Conservation (phyloP, 2,888 invertebrate species). For the Agonopterix heracliana region DNA sequence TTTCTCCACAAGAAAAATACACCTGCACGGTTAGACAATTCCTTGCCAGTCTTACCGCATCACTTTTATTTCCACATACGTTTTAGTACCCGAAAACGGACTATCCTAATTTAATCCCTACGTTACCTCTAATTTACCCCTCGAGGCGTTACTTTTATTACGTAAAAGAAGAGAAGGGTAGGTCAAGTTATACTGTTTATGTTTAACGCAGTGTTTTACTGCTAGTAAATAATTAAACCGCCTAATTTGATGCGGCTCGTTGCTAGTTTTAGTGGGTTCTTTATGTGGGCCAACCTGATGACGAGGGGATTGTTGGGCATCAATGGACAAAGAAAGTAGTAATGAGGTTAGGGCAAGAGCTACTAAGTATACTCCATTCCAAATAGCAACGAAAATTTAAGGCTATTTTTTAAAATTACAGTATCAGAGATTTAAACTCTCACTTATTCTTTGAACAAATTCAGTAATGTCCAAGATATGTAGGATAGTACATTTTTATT, state of each 20-base stretch:
- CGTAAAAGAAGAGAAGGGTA: slow-evolving; percentile 30
- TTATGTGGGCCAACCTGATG: slow-evolving; percentile 53
- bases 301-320: slow-evolving; percentile 33
- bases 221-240: slow-evolving; percentile 70
- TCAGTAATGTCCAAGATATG: too few relatives aligned
- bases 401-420: too few relatives aligned
- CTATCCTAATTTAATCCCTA: slow-evolving; percentile 52
- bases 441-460: too few relatives aligned
- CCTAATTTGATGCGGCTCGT: slow-evolving; percentile 70
- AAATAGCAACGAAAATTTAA: too few relatives aligned
- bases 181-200: slow-evolving; percentile 45
- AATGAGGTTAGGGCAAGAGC: neutral
- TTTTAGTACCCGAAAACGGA: slow-evolving; percentile 53
- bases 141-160: slow-evolving; percentile 15
- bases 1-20: slow-evolving; percentile 40
- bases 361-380: too few relatives aligned
- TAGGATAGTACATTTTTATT: too few relatives aligned
- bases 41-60: slow-evolving; percentile 26
- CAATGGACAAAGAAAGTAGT: slow-evolving; percentile 5
- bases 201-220: slow-evolving; percentile 62
- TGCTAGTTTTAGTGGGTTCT: slow-evolving; percentile 45
- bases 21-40: slow-evolving; percentile 53
- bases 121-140: slow-evolving; percentile 31
- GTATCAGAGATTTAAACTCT: too few relatives aligned
- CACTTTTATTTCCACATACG: slow-evolving; percentile 61